Evolutionary conservation across 2,888 invertebrate species (phyloP).

Genomic region (Capitulum mitella): DNA sequence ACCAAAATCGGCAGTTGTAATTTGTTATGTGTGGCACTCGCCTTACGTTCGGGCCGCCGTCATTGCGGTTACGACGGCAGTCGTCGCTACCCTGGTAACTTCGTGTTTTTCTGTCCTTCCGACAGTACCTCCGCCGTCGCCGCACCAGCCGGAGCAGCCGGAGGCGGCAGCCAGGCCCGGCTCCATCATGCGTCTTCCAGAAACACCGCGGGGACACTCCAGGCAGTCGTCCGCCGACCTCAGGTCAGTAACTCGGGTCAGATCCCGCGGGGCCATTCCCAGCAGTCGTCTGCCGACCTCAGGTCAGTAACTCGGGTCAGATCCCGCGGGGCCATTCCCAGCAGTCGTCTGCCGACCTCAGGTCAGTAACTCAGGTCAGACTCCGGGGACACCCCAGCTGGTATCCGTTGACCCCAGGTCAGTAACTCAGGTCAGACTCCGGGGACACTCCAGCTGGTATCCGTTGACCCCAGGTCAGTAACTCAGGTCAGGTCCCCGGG

Average conservation of each 20-base stretch:
- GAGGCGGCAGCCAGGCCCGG: conserved; percentile 67
- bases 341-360: conserved; percentile 26
- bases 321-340: not conserved
- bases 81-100: conserved; percentile 12
- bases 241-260: no score
- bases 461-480: not conserved
- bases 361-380: not conserved
- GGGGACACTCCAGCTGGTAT: no score
- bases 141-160: not conserved
- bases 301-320: not conserved
- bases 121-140: not conserved
- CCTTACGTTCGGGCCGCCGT: no score
- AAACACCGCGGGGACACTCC: not conserved
- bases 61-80: no score
- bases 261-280: no score
- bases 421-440: not conserved
- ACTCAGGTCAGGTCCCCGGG: not conserved
- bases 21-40: no score
- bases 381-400: not conserved
- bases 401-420: no score
- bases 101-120: not conserved
- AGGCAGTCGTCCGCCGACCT: conserved; percentile 27
- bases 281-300: conserved; percentile 20
- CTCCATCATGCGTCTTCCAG: not conserved
- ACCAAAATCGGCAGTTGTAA: no score